Conservation (phyloP, 2,888 invertebrate genomes). For the Lydus trimaculatus region DNA sequence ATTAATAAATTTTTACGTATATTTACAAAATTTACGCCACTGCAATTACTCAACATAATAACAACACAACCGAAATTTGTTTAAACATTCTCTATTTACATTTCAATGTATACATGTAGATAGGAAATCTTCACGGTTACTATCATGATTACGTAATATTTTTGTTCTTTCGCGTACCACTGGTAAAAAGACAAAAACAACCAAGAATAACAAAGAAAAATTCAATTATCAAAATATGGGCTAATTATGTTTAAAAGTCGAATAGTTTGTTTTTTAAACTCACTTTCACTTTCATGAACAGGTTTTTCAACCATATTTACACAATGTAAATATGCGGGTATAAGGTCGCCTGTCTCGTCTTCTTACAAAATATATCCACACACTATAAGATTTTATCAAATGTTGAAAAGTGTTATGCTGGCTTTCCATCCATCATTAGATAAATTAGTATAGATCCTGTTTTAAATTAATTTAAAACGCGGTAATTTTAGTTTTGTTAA, state of each 20-base stretch:
- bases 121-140: background rate
- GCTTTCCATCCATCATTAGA: background rate
- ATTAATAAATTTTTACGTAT: background rate
- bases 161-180: background rate
- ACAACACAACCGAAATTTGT: background rate
- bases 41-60: background rate
- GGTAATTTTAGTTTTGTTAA: background rate
- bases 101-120: background rate
- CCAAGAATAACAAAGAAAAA: background rate
- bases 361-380: background rate
- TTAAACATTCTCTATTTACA: background rate
- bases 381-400: background rate
- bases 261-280: background rate
- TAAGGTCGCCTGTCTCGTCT: conserved; percentile 6
- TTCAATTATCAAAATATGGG: background rate
- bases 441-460: background rate
- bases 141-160: background rate
- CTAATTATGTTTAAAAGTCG: conserved; percentile 2
- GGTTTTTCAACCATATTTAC: background rate
- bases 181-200: too few species aligned
- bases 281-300: conserved; percentile 8
- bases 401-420: background rate
- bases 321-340: conserved; percentile 2
- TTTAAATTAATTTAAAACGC: background rate
- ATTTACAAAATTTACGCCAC: background rate